Base-by-base conservation (phyloP, 2,888 invertebrate genomes). In the Aleiodes leptofemur region DNA sequence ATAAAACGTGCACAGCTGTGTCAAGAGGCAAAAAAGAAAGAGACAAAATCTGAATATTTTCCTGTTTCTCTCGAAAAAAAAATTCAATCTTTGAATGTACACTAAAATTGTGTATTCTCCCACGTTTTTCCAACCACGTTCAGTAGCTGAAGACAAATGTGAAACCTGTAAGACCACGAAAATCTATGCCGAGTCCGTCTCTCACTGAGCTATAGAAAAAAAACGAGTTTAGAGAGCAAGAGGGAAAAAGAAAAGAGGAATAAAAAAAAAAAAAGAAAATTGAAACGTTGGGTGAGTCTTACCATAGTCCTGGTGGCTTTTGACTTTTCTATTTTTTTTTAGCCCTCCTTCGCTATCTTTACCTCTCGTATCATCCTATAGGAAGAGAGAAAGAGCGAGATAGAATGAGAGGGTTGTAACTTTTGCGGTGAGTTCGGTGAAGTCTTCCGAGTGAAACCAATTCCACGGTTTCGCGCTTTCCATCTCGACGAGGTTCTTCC, bases 381-480 rank as follows among this genome's bases (percentile, higher is more conserved):
- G 61, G 50, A 56, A 61, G 66, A 66, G 61, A 50, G 56, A 64
- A 59, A 73, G n/a, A 34, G 23, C 50, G 55, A 50, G 56, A 64
- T 57, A 73, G n/a, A 48, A n/a, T 48, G 64, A 68, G 66, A 16
- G 13, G 64, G 55, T 14, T 57, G 72, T 69, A 74, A 74, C 69
- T 77, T 77, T 56, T 71, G 73, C 69, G 72, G 72, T 14, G 69
- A 69, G 77, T 74, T 74, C 55, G 56, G 71, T 66, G 66, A 74
- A 71, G 61, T 71, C 72, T 72, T 51, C 69, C 61, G 53, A 72
- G 74, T 71, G 74, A 69, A 77, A 77, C 77, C 77, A 72, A 77
- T 77, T 77, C 77, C 72, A 74, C 69, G 74, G 72, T 69, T 77
- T 77, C 72, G 53, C 74, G 77, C 72, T 74, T 57, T 72, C 51